A percentile compares a stretch with the other conserved stretches of the same genome.
These are phyloP conservation scores for Beris chalybata DNA, from an alignment of 2,888 invertebrate species.

Conservation along the genomic window DNA sequence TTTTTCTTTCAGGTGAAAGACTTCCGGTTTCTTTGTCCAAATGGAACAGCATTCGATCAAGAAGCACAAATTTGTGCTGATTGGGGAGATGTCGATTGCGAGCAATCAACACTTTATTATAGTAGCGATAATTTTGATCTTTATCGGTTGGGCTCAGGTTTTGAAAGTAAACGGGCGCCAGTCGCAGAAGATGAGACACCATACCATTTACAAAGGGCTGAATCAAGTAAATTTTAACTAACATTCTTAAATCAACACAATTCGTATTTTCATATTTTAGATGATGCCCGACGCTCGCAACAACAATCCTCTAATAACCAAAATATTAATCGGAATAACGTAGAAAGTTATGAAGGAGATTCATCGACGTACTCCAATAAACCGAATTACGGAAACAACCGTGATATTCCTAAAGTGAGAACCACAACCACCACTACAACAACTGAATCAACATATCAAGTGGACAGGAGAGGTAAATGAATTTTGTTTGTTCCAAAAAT, in stretches of 20 bases:
- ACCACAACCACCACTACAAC: constrained; percentile 42
- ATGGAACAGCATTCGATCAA: constrained; percentile 88
- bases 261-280: not conserved
- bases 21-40: constrained; percentile 86
- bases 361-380: constrained; percentile 11
- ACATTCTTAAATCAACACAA: not conserved
- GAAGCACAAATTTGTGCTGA: constrained; percentile 90
- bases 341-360: constrained; percentile 1
- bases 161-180: constrained; percentile 67
- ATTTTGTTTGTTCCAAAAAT: no score
- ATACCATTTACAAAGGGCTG: constrained; percentile 72
- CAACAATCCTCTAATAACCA: constrained; percentile 16
- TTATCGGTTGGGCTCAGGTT: constrained; percentile 77
- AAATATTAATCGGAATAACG: constrained; percentile 20
- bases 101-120: constrained; percentile 76
- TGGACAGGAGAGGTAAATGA: constrained; percentile 16
- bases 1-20: constrained; percentile 64
- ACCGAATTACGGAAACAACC: not conserved
- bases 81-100: constrained; percentile 88
- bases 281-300: constrained; percentile 11
- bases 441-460: constrained; percentile 38
- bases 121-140: constrained; percentile 84
- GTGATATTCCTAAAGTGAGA: constrained; percentile 25
- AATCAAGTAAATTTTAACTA: constrained; percentile 59
- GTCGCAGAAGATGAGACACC: constrained; percentile 67